Conservation (phyloP, 2,888 invertebrate genomes). For the Tricholauxania praeusta region DNA sequence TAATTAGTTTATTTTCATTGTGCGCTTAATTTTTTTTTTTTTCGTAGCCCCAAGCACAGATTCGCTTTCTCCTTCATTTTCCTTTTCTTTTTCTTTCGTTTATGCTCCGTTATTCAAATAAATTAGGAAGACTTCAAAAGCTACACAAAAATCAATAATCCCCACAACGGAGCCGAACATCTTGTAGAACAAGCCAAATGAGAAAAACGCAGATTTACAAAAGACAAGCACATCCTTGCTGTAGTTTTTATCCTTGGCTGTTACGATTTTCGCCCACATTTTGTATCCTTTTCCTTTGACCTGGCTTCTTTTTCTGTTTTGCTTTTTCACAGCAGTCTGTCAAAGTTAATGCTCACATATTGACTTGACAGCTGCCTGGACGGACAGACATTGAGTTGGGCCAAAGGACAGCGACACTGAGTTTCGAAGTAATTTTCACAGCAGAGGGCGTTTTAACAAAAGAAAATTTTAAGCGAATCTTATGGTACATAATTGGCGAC, state of each 20-base stretch:
- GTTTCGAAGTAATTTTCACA: too few relatives aligned
- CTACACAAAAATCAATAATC: constrained; percentile 29
- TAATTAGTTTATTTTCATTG: constrained; percentile 29
- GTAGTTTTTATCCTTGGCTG: neutral
- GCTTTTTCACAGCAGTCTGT: too few relatives aligned
- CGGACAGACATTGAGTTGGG: too few relatives aligned
- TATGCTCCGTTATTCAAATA: neutral
- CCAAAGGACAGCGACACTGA: too few relatives aligned
- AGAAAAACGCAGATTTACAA: neutral
- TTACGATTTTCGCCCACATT: too few relatives aligned
- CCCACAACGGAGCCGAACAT: neutral
- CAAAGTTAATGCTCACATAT: neutral
- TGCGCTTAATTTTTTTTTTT: constrained; percentile 18
- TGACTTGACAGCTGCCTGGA: constrained; percentile 6
- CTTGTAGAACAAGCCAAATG: neutral
- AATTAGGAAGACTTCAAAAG: constrained; percentile 20
- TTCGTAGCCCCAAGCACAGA: neutral
- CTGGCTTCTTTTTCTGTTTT: too few relatives aligned
- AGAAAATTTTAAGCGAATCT: neutral
- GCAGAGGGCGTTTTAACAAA: too few relatives aligned
- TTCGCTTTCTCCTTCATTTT: too few relatives aligned
- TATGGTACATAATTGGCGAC: constrained; percentile 9
- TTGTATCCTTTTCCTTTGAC: too few relatives aligned
- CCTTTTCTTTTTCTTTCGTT: neutral
- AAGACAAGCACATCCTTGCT: neutral